These are phyloP conservation scores for Aramus guarauna DNA, from an alignment of 2,113 vertebrate genomes.

Conservation along the genomic window DNA sequence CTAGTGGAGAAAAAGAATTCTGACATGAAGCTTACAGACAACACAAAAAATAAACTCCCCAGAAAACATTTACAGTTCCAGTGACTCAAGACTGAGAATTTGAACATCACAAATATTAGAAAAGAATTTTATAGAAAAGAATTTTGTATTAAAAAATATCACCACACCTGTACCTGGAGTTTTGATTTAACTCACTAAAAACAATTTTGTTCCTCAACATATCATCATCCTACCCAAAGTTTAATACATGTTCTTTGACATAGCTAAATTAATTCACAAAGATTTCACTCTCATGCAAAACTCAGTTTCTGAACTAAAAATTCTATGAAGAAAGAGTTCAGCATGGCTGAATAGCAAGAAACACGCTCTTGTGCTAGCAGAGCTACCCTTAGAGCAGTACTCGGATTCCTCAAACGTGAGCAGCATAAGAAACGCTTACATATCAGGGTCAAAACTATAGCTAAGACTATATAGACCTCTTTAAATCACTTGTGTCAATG, in stretches of 20 bases:
- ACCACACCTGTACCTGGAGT: background rate
- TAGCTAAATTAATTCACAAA: background rate
- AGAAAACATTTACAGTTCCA: background rate
- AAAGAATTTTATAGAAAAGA: background rate
- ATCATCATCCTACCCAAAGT: background rate
- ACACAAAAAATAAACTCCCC: background rate
- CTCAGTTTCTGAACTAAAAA: background rate
- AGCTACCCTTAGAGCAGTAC: background rate
- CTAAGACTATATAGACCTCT: background rate
- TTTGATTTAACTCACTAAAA: background rate
- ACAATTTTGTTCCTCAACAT: background rate
- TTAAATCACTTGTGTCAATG: background rate
- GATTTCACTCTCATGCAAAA: background rate
- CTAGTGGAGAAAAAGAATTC: conserved; percentile 65
- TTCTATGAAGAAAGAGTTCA: background rate
- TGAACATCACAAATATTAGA: background rate
- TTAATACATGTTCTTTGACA: background rate
- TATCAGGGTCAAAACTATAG: background rate
- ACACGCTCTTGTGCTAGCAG: background rate
- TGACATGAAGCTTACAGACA: background rate
- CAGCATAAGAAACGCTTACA: background rate
- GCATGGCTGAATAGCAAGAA: background rate
- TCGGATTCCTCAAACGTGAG: background rate
- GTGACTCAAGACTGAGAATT: background rate
- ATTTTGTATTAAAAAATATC: background rate